Base-by-base conservation (phyloP, 2,113 vertebrate species). In the Rhabdornis inornatus region DNA sequence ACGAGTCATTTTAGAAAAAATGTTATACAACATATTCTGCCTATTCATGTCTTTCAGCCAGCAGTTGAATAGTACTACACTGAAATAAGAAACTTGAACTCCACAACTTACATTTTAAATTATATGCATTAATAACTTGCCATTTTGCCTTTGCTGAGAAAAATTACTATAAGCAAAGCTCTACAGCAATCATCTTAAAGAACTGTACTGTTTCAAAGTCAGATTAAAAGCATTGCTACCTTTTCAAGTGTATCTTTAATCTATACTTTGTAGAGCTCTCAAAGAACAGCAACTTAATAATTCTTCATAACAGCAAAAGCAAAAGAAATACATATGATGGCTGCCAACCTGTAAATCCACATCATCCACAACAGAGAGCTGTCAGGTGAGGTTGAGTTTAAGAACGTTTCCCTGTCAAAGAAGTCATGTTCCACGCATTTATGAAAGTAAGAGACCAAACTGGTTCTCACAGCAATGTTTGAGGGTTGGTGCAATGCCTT, bases 161-260 rank as follows among this genome's bases (percentile, higher is more conserved):
- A 78, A 68, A 74, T 25, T 40, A 64, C 45, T 27, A 27, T 6
- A 52, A 60, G 40, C 33, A 74, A 74, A 89, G 30, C 30, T 74
- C 28, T 45, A 40, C 42, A 40, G 50, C 10, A 47, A 72, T 42
- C 15, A 45, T 31, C 70, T 69, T 60, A 25, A 79, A 85, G 88
- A 69, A 35, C 24, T 45, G 22, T 3, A 64, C n/a, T 56, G 37
- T 28, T 86, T 69, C 65, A 82, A 78, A 55, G 35, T 78, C 84
- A 83, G 59, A 77, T 55, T 82, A 93, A 93, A 94, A 85, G 65
- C 59, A 27, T 44, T 79, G 55, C 45, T 56, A 64, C 60, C 76
- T 86, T 91, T 95, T 89, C 71, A 91, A 91, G 81, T 65, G 11
- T 49, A 45, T 40, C 85, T 95, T 86, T 79, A 69, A 91, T 60